Conservation (phyloP, 2,888 invertebrate genomes). For the Ramazzottius varieornatus region DNA sequence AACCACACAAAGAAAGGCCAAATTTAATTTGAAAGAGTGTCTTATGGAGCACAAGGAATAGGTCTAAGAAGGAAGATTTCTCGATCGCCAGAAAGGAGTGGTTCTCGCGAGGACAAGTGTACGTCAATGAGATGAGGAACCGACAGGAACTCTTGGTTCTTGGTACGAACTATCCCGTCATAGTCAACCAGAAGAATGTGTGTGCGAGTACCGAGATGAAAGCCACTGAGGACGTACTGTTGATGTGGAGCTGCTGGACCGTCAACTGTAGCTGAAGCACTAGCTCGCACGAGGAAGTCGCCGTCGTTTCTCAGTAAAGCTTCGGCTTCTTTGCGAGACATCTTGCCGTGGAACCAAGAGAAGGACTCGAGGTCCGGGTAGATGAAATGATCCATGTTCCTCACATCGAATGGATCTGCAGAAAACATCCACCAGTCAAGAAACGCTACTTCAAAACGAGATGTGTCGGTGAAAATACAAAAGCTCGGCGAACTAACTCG, state of each 20-base stretch:
- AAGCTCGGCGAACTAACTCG: too few relatives aligned
- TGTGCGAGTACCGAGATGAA: background rate
- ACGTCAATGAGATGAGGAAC: background rate
- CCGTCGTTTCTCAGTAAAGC: background rate
- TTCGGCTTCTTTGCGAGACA: background rate
- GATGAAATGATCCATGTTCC: background rate
- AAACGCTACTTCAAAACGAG: too few relatives aligned
- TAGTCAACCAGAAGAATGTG: background rate
- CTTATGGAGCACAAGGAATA: background rate
- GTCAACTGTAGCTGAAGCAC: background rate
- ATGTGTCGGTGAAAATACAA: too few relatives aligned
- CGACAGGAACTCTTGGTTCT: background rate
- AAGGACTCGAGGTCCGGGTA: background rate
- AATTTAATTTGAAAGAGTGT: background rate
- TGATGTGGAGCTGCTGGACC: background rate
- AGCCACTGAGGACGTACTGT: background rate
- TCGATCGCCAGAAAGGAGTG: background rate
- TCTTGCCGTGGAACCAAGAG: background rate
- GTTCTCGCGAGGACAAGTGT: background rate
- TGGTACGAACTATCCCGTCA: background rate
- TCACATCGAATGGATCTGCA: background rate
- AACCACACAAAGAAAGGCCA: background rate
- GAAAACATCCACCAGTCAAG: too few relatives aligned
- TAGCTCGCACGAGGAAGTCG: background rate
- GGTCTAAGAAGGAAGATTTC: background rate